Evolutionary conservation across 2,888 invertebrate genomes (phyloP).

Genomic region (Gortyna flavago): DNA sequence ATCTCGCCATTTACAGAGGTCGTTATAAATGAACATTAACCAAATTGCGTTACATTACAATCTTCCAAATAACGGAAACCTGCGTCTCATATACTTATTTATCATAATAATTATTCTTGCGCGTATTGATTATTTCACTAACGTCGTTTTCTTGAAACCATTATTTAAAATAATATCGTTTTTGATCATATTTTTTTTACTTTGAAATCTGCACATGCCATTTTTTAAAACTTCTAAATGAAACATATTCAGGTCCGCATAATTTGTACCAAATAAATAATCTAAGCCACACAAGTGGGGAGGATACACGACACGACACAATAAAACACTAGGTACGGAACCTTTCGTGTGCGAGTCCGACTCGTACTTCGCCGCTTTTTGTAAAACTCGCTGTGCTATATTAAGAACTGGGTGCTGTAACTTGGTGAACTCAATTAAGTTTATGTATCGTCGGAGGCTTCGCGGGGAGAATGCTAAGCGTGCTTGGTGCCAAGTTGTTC

Average conservation of each 20-base stretch:
- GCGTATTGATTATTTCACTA: not conserved
- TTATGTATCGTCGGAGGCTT: conserved; percentile 54
- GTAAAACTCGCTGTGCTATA: not conserved
- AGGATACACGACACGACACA: not conserved
- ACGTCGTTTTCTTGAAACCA: not conserved
- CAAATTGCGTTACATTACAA: conserved; percentile 25
- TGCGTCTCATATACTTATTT: not conserved
- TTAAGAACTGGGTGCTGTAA: conserved; percentile 30
- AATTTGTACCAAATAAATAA: not conserved
- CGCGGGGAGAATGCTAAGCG: conserved; percentile 60
- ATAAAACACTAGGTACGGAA: not conserved
- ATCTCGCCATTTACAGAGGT: conserved; percentile 43
- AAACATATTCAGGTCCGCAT: not conserved
- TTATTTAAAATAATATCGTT: not conserved
- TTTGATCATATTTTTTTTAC: not conserved
- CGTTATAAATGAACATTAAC: conserved; percentile 48
- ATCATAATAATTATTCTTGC: not conserved
- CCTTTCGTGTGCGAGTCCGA: not conserved
- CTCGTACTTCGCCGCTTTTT: not conserved
- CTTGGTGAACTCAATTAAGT: conserved; percentile 66
- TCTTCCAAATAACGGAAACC: conserved; percentile 1
- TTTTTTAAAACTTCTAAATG: not conserved
- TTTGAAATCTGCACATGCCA: not conserved
- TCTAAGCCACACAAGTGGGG: not conserved
- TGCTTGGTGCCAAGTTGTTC: conserved; percentile 30